Percentiles rank a stretch among this genome's conserved stretches.
phyloP scores from a whole-genome alignment of 2,888 invertebrate genomes.

The Drosophila prolongata region DNA sequence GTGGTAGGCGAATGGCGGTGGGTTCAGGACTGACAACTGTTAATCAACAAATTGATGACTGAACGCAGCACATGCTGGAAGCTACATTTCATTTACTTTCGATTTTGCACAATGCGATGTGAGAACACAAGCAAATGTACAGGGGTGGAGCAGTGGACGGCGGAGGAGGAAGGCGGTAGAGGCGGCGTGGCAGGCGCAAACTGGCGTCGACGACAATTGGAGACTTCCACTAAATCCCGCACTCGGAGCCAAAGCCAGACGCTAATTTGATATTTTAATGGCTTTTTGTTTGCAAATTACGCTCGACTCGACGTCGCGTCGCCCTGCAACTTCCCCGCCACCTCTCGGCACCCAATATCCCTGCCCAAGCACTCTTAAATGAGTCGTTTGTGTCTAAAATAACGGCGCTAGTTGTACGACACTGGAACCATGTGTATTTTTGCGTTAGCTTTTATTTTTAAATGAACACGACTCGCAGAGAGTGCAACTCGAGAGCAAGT shows the following conservation, averaged over 20 bases:
- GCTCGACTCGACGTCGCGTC: constrained; percentile 36
- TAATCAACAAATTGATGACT: constrained; percentile 53
- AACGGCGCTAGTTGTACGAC: constrained; percentile 38
- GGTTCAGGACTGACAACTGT: constrained; percentile 27
- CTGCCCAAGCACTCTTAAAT: constrained; percentile 16
- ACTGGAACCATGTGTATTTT: constrained; percentile 14
- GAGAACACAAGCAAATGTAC: constrained; percentile 16
- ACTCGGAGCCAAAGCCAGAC: constrained; percentile 55
- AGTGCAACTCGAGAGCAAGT: constrained; percentile 4
- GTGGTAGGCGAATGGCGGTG: constrained; percentile 2
- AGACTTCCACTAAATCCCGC: constrained; percentile 55
- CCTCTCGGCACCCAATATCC: neutral
- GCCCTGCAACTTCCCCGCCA: constrained; percentile 8
- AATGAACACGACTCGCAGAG: constrained; percentile 8
- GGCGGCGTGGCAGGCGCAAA: neutral
- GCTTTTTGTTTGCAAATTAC: constrained; percentile 69
- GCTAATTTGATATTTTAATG: constrained; percentile 76
- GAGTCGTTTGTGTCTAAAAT: constrained; percentile 27
- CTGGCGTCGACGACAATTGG: constrained; percentile 34
- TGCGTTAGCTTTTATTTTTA: constrained; percentile 18
- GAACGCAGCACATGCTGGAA: constrained; percentile 54
- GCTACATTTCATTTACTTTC: constrained; percentile 58
- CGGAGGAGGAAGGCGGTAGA: neutral
- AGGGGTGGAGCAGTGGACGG: neutral
- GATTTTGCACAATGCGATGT: constrained; percentile 39